A percentile compares a stretch with the other conserved stretches of the same genome.
phyloP scores from a whole-genome alignment of 1,140 invertebrate genomes.

The Caenorhabditis briggsae region DNA sequence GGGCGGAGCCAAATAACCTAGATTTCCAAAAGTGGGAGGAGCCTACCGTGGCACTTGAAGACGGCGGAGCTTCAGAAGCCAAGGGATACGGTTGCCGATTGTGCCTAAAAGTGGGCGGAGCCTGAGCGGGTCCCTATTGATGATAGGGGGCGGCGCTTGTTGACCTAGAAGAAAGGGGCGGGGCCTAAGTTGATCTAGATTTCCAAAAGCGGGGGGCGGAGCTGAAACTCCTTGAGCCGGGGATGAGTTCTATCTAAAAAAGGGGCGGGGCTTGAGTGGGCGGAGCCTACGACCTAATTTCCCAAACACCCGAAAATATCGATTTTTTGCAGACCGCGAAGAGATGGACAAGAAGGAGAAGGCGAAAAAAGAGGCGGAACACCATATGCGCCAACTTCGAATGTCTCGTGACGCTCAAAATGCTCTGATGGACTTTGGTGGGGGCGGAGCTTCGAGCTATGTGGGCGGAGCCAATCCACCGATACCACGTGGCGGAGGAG shows the following conservation, averaged over 20 bases:
- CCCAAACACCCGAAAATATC: not conserved
- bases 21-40: not conserved
- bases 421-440: slow-evolving; percentile 34
- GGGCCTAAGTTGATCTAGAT: too few relatives aligned
- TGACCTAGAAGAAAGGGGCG: too few relatives aligned
- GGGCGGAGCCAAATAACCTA: not conserved
- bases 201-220: too few relatives aligned
- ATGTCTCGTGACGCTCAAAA: slow-evolving; percentile 25
- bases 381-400: slow-evolving; percentile 1
- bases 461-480: not conserved
- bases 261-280: not conserved
- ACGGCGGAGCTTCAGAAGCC: not conserved
- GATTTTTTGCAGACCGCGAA: slow-evolving; percentile 22
- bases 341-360: slow-evolving; percentile 23
- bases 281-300: not conserved
- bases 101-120: not conserved
- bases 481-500: not conserved
- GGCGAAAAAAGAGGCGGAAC: slow-evolving; percentile 19
- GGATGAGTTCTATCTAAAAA: too few relatives aligned
- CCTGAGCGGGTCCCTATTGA: not conserved
- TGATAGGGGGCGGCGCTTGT: too few relatives aligned
- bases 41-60: not conserved
- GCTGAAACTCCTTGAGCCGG: too few relatives aligned
- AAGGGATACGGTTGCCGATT: not conserved
- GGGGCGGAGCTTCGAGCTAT: not conserved